Base-by-base conservation (phyloP, 1,140 invertebrate genomes). In the Drosophila sulfurigaster region DNA sequence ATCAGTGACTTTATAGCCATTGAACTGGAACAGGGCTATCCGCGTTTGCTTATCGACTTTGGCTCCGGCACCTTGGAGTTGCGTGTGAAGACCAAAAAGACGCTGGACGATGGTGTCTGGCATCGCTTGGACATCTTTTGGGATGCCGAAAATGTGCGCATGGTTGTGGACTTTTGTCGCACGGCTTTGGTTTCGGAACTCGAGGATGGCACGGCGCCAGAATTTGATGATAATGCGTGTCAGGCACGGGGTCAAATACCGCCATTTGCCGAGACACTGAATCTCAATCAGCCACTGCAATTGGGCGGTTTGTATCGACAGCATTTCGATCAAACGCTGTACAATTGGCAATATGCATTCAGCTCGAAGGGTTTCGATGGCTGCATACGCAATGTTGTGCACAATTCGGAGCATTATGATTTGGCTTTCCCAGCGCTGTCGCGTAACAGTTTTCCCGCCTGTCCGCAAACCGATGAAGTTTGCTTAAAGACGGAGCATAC, bases 41-140 rank as follows among this genome's bases (percentile, higher is more conserved):
- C 95, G 3, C 79, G 94, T 30, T 87, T 96, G 11, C 93, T 95
- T 10, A 93, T 96, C 45, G 95, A 96, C 83, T 96, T 96, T 91
- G 96, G 96, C 8, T 95, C 95, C 1, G 95, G 95, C 49, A 95
- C 94, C 0, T 81, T 95, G 48, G 94, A 95, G 78, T 89, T 96
- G 38, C 92, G 93, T 20, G 92, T 96, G 0, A 94, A 94, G 78
- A 94, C 94, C 7, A 93, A 94, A 74, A 93, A 93, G 28, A 93
- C 88, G 15, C 82, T 96, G 2, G 94, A 94, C 81, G 95, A 96
- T 91, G 95, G 95, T 0, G 94, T 94, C 35, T 96, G 96, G 96
- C 96, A 96, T 91, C 92, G 94, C 6, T 81, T 96, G 68, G 96
- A 96, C 81, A 93, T 96, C 7, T 95, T 95, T 70, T 95, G 95